Percentiles rank a stretch among this genome's conserved stretches.
These are phyloP conservation scores for Meloe dianella DNA, from an alignment of 2,888 invertebrate species.

Conservation along the genomic window DNA sequence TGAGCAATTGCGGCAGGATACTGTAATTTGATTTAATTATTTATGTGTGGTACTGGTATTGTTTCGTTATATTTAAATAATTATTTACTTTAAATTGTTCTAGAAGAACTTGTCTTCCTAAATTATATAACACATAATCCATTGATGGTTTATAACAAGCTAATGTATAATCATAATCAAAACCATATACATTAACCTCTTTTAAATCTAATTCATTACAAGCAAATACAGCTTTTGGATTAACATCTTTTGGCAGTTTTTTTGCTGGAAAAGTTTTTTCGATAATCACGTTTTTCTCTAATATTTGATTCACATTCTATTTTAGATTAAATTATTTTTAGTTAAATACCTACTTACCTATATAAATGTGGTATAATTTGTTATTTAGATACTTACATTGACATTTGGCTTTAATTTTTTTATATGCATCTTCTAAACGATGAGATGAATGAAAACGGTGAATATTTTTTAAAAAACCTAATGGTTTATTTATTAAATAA, in stretches of 20 bases:
- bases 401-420: constrained; percentile 71
- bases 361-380: too few relatives aligned
- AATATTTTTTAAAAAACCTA: constrained; percentile 18
- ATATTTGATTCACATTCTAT: too few relatives aligned
- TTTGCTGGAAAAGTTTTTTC: constrained; percentile 67
- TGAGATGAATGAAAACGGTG: constrained; percentile 46
- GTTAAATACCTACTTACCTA: too few relatives aligned
- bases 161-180: constrained; percentile 98
- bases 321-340: too few relatives aligned
- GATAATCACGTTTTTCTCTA: constrained; percentile 15
- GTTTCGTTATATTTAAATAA: constrained; percentile 18
- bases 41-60: constrained; percentile 13
- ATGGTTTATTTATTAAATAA: constrained; percentile 27
- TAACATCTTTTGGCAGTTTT: constrained; percentile 86
- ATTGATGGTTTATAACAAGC: constrained; percentile 92
- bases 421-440: constrained; percentile 65
- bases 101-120: constrained; percentile 86
- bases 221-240: constrained; percentile 88
- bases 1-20: constrained; percentile 85
- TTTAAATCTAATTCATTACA: constrained; percentile 93
- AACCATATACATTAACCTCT: constrained; percentile 93
- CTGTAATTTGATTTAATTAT: constrained; percentile 62
- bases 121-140: constrained; percentile 87
- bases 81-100: constrained; percentile 81
- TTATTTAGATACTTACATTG: constrained; percentile 80